A percentile compares a stretch with the other conserved stretches of the same genome.
phyloP scores from a whole-genome alignment of 2,113 vertebrate species.

The Taurulus bubalis region DNA sequence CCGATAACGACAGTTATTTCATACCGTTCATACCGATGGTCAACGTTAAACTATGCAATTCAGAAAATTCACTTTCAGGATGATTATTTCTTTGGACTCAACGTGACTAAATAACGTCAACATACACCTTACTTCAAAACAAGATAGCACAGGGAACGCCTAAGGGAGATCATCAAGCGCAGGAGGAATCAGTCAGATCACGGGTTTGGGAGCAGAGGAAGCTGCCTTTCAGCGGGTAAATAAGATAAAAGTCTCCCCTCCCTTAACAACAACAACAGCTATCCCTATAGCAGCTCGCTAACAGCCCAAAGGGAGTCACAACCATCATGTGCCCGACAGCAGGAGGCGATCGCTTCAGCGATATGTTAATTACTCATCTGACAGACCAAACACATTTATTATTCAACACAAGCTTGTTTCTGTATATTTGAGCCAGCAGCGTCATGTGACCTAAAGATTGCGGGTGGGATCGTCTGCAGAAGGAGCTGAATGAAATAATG shows the following conservation, averaged over 20 bases:
- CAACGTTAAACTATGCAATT: neutral
- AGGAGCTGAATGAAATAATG: neutral
- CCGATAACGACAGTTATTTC: neutral
- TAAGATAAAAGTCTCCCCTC: constrained; percentile 12
- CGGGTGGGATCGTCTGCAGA: no score
- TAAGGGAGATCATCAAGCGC: no score
- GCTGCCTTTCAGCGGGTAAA: constrained; percentile 17
- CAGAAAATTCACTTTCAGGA: no score
- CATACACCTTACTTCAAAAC: no score
- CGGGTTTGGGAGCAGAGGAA: constrained; percentile 5
- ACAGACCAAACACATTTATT: neutral
- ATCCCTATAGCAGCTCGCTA: constrained; percentile 3
- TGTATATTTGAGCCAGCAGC: neutral
- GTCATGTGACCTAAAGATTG: neutral
- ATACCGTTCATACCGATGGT: no score
- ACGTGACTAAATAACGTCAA: no score
- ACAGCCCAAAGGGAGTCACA: constrained; percentile 5
- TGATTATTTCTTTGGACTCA: no score
- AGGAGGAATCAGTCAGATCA: neutral
- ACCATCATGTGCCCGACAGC: neutral
- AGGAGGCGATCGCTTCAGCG: no score
- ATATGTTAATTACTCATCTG: neutral
- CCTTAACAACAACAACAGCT: neutral
- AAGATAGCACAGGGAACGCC: no score
- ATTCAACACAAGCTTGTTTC: neutral